Percentiles rank a stretch among this genome's conserved stretches.
Conservation (phyloP, 2,113 vertebrate genomes). For the Micromys minutus region DNA sequence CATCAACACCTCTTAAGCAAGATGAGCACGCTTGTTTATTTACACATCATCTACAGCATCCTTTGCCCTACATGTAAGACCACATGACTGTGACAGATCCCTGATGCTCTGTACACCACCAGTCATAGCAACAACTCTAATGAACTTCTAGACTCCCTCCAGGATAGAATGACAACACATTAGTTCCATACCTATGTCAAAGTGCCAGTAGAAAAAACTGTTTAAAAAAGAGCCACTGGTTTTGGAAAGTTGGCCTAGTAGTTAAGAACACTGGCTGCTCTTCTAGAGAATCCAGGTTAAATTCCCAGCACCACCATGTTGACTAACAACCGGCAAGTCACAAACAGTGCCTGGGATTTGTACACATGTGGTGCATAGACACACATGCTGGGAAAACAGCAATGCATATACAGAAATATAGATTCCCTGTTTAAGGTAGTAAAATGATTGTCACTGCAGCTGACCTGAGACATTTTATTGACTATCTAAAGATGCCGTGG, state of each 20-base stretch:
- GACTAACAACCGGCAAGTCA: not conserved
- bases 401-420: not conserved
- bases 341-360: too few species aligned
- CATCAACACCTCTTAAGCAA: not conserved
- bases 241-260: not conserved
- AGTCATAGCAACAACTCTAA: fast-evolving
- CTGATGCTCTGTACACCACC: not conserved
- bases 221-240: not conserved
- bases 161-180: fast-evolving
- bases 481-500: not conserved
- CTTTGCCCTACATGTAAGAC: not conserved
- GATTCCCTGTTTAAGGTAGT: not conserved
- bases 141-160: not conserved
- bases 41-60: not conserved
- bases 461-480: not conserved
- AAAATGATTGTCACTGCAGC: not conserved
- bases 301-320: not conserved
- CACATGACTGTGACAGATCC: not conserved
- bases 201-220: not conserved
- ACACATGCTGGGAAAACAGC: not conserved
- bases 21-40: not conserved
- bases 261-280: not conserved
- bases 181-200: not conserved
- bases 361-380: not conserved
- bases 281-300: not conserved